Base-by-base conservation (phyloP, 2,888 invertebrate species). In the Oeneis ivallda region DNA sequence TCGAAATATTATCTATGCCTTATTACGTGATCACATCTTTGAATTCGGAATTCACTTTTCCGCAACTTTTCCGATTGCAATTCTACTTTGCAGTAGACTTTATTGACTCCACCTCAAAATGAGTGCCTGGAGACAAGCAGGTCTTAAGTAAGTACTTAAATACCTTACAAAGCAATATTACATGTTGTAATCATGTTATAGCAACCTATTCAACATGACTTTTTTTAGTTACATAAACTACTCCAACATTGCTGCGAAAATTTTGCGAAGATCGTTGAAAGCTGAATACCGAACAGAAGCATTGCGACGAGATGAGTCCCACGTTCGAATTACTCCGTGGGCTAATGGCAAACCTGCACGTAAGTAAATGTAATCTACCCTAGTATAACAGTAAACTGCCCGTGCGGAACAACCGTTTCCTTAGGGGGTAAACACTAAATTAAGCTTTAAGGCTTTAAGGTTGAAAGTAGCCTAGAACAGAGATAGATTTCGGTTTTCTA, bases 241-340 rank as follows among this genome's bases (percentile, higher is more conserved):
- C 89, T 99, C 98, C 67, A 96, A 96, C 85, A 97, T 99, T 81
- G 98, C 98, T 79, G 98, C 98, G 26, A 94, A 93, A 79, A 92
- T 96, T 62, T 89, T 98, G 66, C 94, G 98, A 67, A 93, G 94
- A 80, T 94, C 97, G 13, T 85, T 98, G 74, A 98, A 98, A 85
- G 85, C 94, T 1, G 96, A 97, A 53, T 76, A 95, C 0, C 93
- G 93, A 74, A 91, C 86, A 26, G 97, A 96, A 34, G 97, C 97
- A 41, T 75, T 92, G 26, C 96, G 96, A 81, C 93, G 98, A 69
- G 95, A 96, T 76, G 95, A 93, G 62, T 94, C 95, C 61, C 93
- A 94, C 75, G 94, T 98, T 66, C 96, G 94, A 83, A 95, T 97
- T 74, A 97, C 97, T 1, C 95, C 95, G 73, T 99, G 98, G 98